These are phyloP conservation scores for Hystrix brachyura DNA, from an alignment of 2,113 vertebrate species.

Conservation along the genomic window DNA sequence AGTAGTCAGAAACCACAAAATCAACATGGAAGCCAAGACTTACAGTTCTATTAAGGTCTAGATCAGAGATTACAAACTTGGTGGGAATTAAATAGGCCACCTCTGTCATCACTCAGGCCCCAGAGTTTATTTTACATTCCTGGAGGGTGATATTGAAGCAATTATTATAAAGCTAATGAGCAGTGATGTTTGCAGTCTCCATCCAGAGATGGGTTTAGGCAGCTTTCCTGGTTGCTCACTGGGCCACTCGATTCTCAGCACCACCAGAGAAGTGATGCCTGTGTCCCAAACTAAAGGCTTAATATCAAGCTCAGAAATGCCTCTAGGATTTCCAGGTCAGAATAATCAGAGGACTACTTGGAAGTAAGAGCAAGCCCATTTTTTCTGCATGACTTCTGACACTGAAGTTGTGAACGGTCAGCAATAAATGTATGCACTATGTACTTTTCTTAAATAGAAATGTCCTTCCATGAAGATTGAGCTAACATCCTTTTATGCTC, in stretches of 20 bases:
- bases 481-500: neutral
- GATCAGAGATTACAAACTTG: conserved; percentile 14
- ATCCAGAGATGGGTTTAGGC: neutral
- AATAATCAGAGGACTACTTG: neutral
- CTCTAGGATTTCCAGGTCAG: neutral
- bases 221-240: neutral
- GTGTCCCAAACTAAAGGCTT: neutral
- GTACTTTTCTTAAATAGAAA: neutral
- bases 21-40: neutral
- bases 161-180: neutral
- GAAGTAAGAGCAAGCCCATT: neutral
- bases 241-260: neutral
- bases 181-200: neutral
- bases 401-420: neutral
- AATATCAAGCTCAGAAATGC: conserved; percentile 2
- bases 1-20: conserved; percentile 31
- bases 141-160: neutral
- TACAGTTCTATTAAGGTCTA: conserved; percentile 8
- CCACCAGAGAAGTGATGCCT: neutral
- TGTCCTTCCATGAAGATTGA: neutral
- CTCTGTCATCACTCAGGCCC: neutral
- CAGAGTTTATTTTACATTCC: neutral
- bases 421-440: neutral
- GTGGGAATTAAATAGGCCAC: conserved; percentile 16
- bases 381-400: neutral